phyloP scores from a whole-genome alignment of 2,888 invertebrate genomes.

The Parascotia fuliginaria region DNA sequence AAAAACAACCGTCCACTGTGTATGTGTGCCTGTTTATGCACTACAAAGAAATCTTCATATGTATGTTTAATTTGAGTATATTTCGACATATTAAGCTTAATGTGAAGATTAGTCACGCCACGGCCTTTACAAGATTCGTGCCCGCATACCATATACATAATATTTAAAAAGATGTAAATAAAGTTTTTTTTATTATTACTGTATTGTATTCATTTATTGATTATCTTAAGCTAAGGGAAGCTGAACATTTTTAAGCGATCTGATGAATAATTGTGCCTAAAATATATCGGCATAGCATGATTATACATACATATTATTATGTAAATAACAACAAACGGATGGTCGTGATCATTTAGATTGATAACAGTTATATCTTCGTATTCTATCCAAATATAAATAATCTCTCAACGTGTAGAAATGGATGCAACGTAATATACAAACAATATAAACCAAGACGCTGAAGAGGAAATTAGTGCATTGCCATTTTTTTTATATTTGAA shows the following conservation, averaged over 20 bases:
- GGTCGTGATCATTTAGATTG: too few species aligned
- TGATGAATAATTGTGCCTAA: too few species aligned
- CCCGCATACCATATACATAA: slow-evolving; percentile 34
- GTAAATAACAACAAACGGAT: too few species aligned
- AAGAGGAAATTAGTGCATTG: neutral
- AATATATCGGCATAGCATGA: too few species aligned
- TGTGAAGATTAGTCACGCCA: slow-evolving; percentile 72
- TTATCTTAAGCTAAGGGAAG: too few species aligned
- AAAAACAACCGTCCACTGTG: slow-evolving; percentile 68
- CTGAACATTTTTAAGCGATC: too few species aligned
- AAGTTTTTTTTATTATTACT: neutral
- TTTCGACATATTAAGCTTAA: slow-evolving; percentile 75
- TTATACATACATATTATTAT: too few species aligned
- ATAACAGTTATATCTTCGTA: too few species aligned
- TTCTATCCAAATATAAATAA: too few species aligned
- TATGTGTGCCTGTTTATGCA: slow-evolving; percentile 58
- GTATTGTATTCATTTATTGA: too few species aligned
- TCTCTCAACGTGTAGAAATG: too few species aligned
- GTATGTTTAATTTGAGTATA: slow-evolving; percentile 64
- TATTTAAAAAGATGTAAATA: slow-evolving; percentile 6
- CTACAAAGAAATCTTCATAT: slow-evolving; percentile 54
- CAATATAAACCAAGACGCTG: too few species aligned
- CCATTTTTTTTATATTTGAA: neutral
- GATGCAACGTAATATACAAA: neutral
- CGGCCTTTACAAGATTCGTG: slow-evolving; percentile 60